Conservation (phyloP, 2,888 invertebrate genomes). For the Cheilosia pagana region DNA sequence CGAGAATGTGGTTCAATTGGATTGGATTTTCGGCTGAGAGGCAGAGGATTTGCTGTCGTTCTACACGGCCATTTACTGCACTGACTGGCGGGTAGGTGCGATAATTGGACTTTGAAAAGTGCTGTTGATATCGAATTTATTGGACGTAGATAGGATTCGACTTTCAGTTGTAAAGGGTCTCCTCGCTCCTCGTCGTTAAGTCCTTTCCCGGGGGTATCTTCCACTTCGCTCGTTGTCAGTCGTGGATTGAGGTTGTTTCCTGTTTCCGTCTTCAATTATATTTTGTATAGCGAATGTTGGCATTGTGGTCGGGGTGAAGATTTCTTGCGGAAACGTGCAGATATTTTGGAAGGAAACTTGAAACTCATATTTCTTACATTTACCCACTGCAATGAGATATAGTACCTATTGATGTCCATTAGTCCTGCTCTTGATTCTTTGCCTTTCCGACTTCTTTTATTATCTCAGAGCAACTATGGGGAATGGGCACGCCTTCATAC, state of each 20-base stretch:
- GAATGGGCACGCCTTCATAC: too few species aligned
- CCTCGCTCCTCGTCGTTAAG: constrained; percentile 10
- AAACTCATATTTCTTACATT: too few species aligned
- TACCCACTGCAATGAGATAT: too few species aligned
- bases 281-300: neutral
- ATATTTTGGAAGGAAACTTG: neutral
- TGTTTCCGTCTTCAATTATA: neutral
- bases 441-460: too few species aligned
- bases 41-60: neutral
- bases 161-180: constrained; percentile 16
- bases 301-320: constrained; percentile 3
- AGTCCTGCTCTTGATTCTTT: too few species aligned
- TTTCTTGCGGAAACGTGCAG: constrained; percentile 4
- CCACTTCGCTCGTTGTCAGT: neutral
- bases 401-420: too few species aligned
- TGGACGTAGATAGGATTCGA: constrained; percentile 36
- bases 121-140: constrained; percentile 60
- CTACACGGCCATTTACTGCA: constrained; percentile 28
- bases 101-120: constrained; percentile 66
- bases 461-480: too few species aligned
- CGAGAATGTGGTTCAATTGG: constrained; percentile 60
- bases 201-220: neutral
- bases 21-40: constrained; percentile 28
- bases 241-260: neutral
- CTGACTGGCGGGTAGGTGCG: constrained; percentile 49